Percentiles rank a stretch among this genome's conserved stretches.
phyloP scores from a whole-genome alignment of 2,113 vertebrate species.

The Engystomops pustulosus region DNA sequence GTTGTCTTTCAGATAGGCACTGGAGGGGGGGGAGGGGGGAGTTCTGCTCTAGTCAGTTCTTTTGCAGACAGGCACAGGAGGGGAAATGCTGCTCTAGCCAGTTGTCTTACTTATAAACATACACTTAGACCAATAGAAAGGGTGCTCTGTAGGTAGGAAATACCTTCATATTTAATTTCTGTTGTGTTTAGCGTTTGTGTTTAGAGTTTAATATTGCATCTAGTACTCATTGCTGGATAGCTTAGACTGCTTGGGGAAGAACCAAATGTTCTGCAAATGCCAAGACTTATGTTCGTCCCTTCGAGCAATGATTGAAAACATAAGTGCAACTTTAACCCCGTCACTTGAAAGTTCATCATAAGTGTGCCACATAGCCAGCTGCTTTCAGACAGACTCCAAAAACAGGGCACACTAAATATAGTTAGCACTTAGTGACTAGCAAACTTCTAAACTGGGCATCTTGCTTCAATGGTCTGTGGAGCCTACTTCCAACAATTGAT shows the following conservation, averaged over 20 bases:
- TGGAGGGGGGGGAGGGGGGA: no score
- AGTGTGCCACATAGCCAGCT: neutral
- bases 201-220: no score
- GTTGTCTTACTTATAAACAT: no score
- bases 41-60: no score
- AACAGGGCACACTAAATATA: slow-evolving; percentile 5
- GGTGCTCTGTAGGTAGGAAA: no score
- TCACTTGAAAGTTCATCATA: slow-evolving; percentile 3
- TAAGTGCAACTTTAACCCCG: neutral
- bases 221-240: neutral
- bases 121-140: no score
- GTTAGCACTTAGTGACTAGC: neutral
- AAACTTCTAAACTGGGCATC: neutral
- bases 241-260: neutral
- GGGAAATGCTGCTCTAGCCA: no score
- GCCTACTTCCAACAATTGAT: neutral
- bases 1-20: no score
- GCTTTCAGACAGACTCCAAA: neutral
- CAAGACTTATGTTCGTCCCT: no score
- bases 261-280: neutral
- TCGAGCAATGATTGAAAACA: neutral
- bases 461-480: neutral
- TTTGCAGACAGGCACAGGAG: no score
- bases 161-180: no score
- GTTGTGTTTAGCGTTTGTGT: no score